These are phyloP conservation scores for Suillia variegata DNA, from an alignment of 2,888 invertebrate genomes.

Conservation along the genomic window DNA sequence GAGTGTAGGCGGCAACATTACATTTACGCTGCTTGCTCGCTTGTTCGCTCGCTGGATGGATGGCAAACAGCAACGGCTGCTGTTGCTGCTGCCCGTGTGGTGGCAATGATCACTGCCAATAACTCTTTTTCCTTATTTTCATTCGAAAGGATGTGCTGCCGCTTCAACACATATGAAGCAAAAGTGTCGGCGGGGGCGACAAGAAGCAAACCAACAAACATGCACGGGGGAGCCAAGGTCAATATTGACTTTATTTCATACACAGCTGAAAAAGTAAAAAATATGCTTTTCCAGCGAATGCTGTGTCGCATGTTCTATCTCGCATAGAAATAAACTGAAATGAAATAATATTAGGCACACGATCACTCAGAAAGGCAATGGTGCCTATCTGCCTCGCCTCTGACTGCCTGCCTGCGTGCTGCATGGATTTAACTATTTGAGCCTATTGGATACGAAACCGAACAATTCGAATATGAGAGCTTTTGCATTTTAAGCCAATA, in stretches of 20 bases:
- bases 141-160: too few relatives aligned
- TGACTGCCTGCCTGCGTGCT: not conserved
- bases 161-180: too few relatives aligned
- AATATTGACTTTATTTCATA: not conserved
- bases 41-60: too few relatives aligned
- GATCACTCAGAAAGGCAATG: not conserved
- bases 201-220: not conserved
- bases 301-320: not conserved
- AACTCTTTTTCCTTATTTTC: not conserved
- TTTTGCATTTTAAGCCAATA: too few relatives aligned
- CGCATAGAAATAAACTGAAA: not conserved
- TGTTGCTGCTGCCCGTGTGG: not conserved
- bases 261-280: not conserved
- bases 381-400: too few relatives aligned
- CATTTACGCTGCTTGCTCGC: constrained; percentile 8
- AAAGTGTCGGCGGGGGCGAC: too few relatives aligned
- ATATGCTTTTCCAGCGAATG: not conserved
- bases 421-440: not conserved
- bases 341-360: not conserved
- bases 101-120: constrained; percentile 14
- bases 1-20: constrained; percentile 13
- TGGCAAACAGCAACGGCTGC: too few relatives aligned
- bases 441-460: too few relatives aligned
- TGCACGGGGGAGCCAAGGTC: not conserved
- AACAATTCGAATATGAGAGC: too few relatives aligned